Evolutionary conservation across 2,888 invertebrate species (phyloP).

Genomic region (Noctua comes): DNA sequence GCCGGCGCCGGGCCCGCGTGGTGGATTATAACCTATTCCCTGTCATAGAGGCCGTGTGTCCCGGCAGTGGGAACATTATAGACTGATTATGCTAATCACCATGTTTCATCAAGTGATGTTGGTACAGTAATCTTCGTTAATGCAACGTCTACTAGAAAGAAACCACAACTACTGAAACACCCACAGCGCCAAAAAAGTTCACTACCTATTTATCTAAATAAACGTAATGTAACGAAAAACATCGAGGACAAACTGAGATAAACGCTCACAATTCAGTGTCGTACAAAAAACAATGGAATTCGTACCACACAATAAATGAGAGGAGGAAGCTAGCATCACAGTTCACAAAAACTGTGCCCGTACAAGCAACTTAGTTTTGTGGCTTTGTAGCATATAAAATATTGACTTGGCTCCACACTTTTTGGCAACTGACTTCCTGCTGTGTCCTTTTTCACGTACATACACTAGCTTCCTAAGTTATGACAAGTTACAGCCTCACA

Average conservation of each 20-base stretch:
- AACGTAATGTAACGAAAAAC: constrained; percentile 31
- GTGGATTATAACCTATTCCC: too few relatives aligned
- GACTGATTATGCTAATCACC: too few relatives aligned
- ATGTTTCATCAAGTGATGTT: not conserved
- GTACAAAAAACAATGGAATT: constrained; percentile 68
- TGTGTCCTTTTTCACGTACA: constrained; percentile 23
- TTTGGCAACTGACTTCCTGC: constrained; percentile 31
- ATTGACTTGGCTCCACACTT: constrained; percentile 47
- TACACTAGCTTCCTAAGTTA: constrained; percentile 13
- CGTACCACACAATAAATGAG: constrained; percentile 44
- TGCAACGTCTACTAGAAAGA: not conserved
- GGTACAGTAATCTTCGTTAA: not conserved
- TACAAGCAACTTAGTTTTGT: constrained; percentile 46
- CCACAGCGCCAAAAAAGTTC: not conserved
- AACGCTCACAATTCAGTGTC: constrained; percentile 58
- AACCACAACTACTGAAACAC: not conserved
- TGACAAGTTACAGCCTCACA: not conserved
- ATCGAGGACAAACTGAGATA: constrained; percentile 44
- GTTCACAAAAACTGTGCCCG: constrained; percentile 53
- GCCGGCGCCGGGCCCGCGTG: too few relatives aligned
- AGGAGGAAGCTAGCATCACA: constrained; percentile 33
- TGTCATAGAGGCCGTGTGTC: too few relatives aligned
- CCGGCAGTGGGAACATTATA: too few relatives aligned
- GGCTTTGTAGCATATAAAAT: constrained; percentile 51
- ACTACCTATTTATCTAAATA: constrained; percentile 17